Evolutionary conservation across 1,140 invertebrate genomes (phyloP).

Genomic region (Calliopsis andreniformis): DNA sequence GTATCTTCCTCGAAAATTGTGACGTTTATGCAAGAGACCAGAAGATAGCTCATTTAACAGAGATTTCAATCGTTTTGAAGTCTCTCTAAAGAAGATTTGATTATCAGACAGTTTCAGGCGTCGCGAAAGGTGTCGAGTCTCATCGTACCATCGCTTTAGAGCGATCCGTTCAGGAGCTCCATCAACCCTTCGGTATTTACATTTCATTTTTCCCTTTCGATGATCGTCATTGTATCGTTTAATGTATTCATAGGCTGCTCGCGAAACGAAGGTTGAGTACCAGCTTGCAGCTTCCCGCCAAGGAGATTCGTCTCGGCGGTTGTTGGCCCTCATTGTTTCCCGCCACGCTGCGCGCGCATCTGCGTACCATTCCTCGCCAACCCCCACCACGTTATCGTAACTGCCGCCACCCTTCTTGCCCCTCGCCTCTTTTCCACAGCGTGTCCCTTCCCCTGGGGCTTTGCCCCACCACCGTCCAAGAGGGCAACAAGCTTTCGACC

Average conservation of each 20-base stretch:
- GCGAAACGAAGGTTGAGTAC: slow-evolving; percentile 50
- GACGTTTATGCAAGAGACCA: no score
- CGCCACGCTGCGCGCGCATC: slow-evolving; percentile 67
- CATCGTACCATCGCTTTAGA: no score
- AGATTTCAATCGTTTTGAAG: neutral
- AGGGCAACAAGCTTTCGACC: slow-evolving; percentile 66
- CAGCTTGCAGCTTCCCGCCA: slow-evolving; percentile 60
- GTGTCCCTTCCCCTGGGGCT: slow-evolving; percentile 30
- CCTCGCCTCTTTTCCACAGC: neutral
- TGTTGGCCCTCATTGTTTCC: slow-evolving; percentile 67
- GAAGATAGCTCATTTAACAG: neutral
- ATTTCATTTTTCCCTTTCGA: neutral
- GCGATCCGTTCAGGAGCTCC: no score
- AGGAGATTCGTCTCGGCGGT: slow-evolving; percentile 56
- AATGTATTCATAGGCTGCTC: neutral
- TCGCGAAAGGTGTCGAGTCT: neutral
- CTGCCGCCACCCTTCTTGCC: neutral
- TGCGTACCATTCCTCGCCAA: slow-evolving; percentile 16
- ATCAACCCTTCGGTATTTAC: neutral
- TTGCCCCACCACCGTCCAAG: slow-evolving; percentile 51
- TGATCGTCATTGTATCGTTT: neutral
- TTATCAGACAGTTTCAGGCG: neutral
- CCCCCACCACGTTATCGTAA: neutral
- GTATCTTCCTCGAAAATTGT: no score
- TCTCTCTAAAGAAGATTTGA: neutral